Percentiles rank a stretch among this genome's conserved stretches.
Evolutionary conservation across 1,140 invertebrate species (phyloP).

Genomic region (Anagrus nilaparvatae): DNA sequence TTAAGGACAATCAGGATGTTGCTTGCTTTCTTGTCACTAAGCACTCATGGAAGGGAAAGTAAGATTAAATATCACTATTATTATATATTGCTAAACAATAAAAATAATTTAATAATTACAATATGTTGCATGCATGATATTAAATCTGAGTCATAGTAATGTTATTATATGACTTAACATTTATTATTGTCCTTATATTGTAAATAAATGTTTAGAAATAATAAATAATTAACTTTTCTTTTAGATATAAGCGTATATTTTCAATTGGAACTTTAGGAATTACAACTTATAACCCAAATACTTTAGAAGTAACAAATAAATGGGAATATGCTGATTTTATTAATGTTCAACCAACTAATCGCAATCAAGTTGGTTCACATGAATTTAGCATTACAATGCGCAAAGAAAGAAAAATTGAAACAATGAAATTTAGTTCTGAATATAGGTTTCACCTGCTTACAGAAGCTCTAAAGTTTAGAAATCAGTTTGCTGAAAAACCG

Average conservation of each 20-base stretch:
- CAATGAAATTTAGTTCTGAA: slow-evolving; percentile 96
- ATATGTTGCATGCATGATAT: no score
- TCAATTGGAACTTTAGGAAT: slow-evolving; percentile 91
- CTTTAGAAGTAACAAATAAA: slow-evolving; percentile 92
- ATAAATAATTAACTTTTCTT: background rate
- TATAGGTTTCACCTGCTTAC: slow-evolving; percentile 85
- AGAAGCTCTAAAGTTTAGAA: slow-evolving; percentile 74
- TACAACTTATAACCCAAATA: slow-evolving; percentile 92
- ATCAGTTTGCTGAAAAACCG: slow-evolving; percentile 68
- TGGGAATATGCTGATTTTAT: slow-evolving; percentile 81
- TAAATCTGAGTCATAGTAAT: no score
- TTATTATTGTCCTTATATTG: no score
- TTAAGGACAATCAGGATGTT: slow-evolving; percentile 83
- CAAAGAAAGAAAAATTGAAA: slow-evolving; percentile 84
- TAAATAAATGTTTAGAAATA: no score
- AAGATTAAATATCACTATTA: slow-evolving; percentile 35
- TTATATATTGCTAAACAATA: slow-evolving; percentile 11
- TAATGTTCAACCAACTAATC: slow-evolving; percentile 53
- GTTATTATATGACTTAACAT: no score
- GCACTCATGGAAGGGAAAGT: slow-evolving; percentile 95
- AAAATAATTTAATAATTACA: slow-evolving; percentile 6
- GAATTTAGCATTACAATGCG: slow-evolving; percentile 83
- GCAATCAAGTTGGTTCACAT: slow-evolving; percentile 45
- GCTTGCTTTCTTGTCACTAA: slow-evolving; percentile 93
- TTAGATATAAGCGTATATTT: slow-evolving; percentile 93